Conservation (phyloP, 2,113 vertebrate species). For the Calyptomena viridis region DNA sequence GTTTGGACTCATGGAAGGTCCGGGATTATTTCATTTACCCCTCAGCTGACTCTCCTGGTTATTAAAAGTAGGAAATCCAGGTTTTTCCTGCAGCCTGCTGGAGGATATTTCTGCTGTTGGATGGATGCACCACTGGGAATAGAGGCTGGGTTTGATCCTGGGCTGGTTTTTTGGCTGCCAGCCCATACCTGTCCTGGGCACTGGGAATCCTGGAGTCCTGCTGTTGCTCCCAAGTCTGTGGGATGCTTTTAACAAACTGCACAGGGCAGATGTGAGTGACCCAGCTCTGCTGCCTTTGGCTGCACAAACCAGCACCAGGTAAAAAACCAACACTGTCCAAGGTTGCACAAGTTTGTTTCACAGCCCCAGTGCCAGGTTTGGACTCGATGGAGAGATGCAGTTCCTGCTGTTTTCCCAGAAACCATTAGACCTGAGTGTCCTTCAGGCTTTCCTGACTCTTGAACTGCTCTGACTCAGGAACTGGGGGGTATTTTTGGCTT, state of each 20-base stretch:
- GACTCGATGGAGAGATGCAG: background rate
- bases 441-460: background rate
- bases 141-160: background rate
- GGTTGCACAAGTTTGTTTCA: background rate
- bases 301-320: background rate
- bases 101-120: background rate
- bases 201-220: background rate
- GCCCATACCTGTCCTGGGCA: background rate
- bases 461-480: background rate
- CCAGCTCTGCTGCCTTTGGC: background rate
- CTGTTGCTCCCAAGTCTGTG: background rate
- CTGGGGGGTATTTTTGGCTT: background rate
- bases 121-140: background rate
- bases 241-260: background rate
- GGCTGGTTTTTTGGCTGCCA: background rate
- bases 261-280: background rate
- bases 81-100: accelerated
- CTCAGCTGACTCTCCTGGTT: background rate
- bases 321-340: background rate
- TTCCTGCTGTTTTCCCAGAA: background rate
- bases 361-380: background rate
- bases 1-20: background rate
- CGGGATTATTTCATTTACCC: background rate
- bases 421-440: background rate
- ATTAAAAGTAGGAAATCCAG: background rate